Base-by-base conservation (phyloP, 2,113 vertebrate species). In the Trachemys scripta region DNA sequence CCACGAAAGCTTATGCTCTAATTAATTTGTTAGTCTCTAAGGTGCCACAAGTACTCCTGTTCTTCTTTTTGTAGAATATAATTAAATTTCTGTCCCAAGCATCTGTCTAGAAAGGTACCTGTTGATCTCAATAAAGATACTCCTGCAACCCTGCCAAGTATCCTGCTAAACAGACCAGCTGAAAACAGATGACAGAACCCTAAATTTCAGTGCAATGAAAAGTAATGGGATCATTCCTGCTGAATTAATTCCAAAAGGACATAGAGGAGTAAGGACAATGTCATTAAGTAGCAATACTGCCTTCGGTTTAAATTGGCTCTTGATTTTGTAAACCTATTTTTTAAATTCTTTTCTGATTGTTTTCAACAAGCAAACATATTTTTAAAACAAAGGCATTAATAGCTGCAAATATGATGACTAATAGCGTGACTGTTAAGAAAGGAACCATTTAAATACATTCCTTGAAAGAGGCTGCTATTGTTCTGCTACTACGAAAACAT, bases 281-380 rank as follows among this genome's bases (percentile, higher is more conserved):
- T 76, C 24, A 42, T 76, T 76, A 76, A 45, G 45, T 45, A 76
- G 38, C 20, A 76, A 45, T 24, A 25, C 25, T 47, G 11, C 12
- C 75, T 78, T 38, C 42, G 29, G 42, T 76, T 45, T 76, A 76
- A 76, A 76, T 13, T 45, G 72, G 38, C 24, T 76, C 19, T 84
- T 0, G 1, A 12, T 29, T 84, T 62, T 42, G 5, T 76, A 45
- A 76, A 45, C 12, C 42, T 22, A 38, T 72, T 38, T 31, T 3
- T 12, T 17, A 6, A 1, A 0, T 22, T 69, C 65, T 65, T 0
- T 53, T 31, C 1, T 0, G 0, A 5, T 78, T 82, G 17, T 24
- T 49, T 53, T 25, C 82, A 29, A 45, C 20, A 79, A 7, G 65
- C 54, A 47, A 76, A 45, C 1, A 2, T 38, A 29, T 47, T 50